Evolutionary conservation across 2,797 vertebrate genomes (phyloP).

Genomic region (Glyptemys insculpta): DNA sequence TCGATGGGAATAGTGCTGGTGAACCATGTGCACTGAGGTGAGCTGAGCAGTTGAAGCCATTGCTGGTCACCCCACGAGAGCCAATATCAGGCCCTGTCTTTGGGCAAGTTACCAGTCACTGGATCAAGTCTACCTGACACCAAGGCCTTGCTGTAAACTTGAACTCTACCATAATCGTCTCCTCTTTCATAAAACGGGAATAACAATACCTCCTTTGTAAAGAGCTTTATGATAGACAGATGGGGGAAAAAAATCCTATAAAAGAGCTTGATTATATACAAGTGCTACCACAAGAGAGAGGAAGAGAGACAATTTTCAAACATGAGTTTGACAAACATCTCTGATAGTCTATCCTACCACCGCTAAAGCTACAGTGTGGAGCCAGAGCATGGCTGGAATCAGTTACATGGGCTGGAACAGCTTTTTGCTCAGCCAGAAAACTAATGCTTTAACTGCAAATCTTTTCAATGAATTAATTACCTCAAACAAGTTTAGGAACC

Average conservation of each 20-base stretch:
- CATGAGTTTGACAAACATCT: not conserved
- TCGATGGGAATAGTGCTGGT: not conserved
- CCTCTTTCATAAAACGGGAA: not conserved
- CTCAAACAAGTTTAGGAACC: accelerated
- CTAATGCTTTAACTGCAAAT: not conserved
- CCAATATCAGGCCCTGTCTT: not conserved
- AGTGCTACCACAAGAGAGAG: not conserved
- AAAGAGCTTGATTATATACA: not conserved
- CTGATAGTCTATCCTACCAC: not conserved
- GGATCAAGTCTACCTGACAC: accelerated
- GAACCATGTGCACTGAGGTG: not conserved
- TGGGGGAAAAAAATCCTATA: accelerated
- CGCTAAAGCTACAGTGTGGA: not conserved
- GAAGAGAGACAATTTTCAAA: not conserved
- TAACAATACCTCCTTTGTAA: accelerated
- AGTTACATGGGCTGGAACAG: not conserved
- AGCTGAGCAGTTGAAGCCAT: not conserved
- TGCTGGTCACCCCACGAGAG: not conserved
- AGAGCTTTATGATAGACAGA: accelerated
- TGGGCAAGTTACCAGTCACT: not conserved
- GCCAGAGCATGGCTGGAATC: accelerated
- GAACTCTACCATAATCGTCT: not conserved
- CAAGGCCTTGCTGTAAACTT: not conserved
- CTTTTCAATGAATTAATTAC: not conserved
- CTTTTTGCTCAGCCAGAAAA: not conserved